Evolutionary conservation across 2,888 invertebrate species (phyloP), one percentile per base, ranked within the genome.

Genomic region (Tillus elongatus): DNA sequence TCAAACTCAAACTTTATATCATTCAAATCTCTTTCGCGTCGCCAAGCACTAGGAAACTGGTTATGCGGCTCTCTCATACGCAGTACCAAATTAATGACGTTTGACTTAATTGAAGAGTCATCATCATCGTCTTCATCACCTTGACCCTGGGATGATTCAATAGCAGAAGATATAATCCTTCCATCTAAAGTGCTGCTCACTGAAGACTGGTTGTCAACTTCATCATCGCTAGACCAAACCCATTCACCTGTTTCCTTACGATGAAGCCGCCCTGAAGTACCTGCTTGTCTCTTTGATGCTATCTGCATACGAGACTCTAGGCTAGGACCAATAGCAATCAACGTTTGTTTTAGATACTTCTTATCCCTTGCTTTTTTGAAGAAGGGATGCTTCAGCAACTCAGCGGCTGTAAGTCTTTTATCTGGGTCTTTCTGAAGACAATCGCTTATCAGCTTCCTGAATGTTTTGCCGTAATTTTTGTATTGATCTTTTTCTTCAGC

Each of bases 1-100:
- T 88, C 84, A 63, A 88, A 98, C 67, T 98, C 96, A 66, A 98
- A 98, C 51, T 93, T 80, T 53, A 98, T 98, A 64, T 98, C 97
- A 65, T 97, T 96, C 47, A 98, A 68, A 66, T 97, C 96, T 37
- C 85, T n/a, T n/a, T n/a, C n/a, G n/a, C n/a, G n/a, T n/a, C n/a
- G n/a, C n/a, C n/a, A n/a, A n/a, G n/a, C n/a, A n/a, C n/a, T 8
- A 29, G 43, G 42, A 36, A 54, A 54, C 39, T 54, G 50, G 33
- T 38, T 48, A 37, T 47, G 46, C 13, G 54, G 49, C 43, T 51
- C 48, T 53, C 54, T 79, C 81, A 91, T 87, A 64, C 91, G 77
- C 52, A 91, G 74, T 39, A 91, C 91, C 46, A 91, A 72, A 70
- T 90, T 87, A 51, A 91, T 79, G 55, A 53, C 60, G n/a, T 57